phyloP scores from a whole-genome alignment of 2,888 invertebrate genomes.

The Cheilosia vernalis region DNA sequence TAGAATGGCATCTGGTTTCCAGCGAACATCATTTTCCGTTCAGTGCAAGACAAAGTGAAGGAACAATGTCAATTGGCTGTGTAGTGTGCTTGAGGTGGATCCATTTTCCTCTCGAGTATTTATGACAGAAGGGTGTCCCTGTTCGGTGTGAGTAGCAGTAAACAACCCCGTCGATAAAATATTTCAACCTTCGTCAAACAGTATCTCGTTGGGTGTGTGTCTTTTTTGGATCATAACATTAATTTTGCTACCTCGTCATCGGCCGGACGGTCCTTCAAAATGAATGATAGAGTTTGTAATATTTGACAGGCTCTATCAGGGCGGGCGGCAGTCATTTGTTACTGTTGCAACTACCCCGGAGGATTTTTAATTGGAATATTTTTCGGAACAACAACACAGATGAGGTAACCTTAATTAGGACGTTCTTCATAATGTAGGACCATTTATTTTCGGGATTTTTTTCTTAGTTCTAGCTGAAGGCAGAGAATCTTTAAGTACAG shows the following conservation, averaged over 20 bases:
- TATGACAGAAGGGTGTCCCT: slow-evolving; percentile 18
- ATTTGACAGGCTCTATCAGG: slow-evolving; percentile 40
- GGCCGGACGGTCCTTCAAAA: slow-evolving; percentile 23
- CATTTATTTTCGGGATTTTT: slow-evolving; percentile 33
- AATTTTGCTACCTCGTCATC: neutral
- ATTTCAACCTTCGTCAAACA: slow-evolving; percentile 71
- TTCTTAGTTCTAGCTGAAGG: neutral
- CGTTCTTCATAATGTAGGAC: slow-evolving; percentile 59
- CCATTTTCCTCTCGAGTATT: slow-evolving; percentile 18
- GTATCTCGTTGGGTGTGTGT: neutral
- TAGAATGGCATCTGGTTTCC: slow-evolving; percentile 65
- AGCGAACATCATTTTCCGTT: slow-evolving; percentile 23
- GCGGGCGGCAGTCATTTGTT: neutral
- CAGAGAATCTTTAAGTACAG: neutral
- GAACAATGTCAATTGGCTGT: slow-evolving; percentile 43
- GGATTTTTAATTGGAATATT: slow-evolving; percentile 44
- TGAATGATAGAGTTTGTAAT: slow-evolving; percentile 47
- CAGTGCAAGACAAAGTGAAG: slow-evolving; percentile 49
- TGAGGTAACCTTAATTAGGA: slow-evolving; percentile 53
- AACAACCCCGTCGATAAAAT: slow-evolving; percentile 67
- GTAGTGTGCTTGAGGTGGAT: slow-evolving; percentile 32
- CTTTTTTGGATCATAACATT: neutral
- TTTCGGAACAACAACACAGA: slow-evolving; percentile 11
- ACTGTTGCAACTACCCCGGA: neutral
- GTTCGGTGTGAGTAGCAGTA: neutral